These are phyloP conservation scores for Pocillopora grandis DNA, from an alignment of 92 coral and sea anemone genomes.

Conservation along the genomic window DNA sequence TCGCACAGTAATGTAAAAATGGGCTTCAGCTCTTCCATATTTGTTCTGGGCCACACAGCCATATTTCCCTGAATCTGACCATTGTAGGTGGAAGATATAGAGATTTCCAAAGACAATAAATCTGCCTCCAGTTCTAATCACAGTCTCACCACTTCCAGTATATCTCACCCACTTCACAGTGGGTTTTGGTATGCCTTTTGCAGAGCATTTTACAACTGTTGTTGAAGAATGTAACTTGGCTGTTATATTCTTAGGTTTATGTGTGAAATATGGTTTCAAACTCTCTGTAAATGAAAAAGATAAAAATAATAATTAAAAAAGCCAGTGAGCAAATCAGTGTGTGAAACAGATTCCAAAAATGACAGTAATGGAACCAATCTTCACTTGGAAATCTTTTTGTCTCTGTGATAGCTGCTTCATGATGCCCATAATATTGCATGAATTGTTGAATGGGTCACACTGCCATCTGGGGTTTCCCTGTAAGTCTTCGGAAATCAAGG, in stretches of 20 bases:
- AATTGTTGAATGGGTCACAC: no score
- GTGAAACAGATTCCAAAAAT: no score
- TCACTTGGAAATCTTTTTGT: no score
- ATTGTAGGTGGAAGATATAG: constrained; percentile 34
- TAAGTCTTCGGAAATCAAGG: no score
- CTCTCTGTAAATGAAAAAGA: constrained; percentile 20
- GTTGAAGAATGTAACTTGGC: constrained; percentile 7
- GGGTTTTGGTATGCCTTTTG: constrained; percentile 56
- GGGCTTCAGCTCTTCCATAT: constrained; percentile 55
- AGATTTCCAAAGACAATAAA: constrained; percentile 20
- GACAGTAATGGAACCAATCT: no score
- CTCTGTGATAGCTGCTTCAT: no score
- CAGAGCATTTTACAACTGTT: constrained; percentile 45
- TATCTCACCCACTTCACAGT: constrained; percentile 67
- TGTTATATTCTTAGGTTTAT: constrained; percentile 54
- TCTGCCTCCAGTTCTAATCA: neutral
- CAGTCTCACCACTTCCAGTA: constrained; percentile 16
- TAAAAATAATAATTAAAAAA: neutral
- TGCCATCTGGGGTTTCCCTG: no score
- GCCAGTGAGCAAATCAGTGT: neutral
- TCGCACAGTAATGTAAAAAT: constrained; percentile 59
- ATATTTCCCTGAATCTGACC: constrained; percentile 65
- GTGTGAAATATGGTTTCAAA: constrained; percentile 48
- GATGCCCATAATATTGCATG: no score
- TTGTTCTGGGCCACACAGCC: constrained; percentile 69